Conservation (phyloP, 2,113 vertebrate species). For the Pelmatolapia mariae region DNA sequence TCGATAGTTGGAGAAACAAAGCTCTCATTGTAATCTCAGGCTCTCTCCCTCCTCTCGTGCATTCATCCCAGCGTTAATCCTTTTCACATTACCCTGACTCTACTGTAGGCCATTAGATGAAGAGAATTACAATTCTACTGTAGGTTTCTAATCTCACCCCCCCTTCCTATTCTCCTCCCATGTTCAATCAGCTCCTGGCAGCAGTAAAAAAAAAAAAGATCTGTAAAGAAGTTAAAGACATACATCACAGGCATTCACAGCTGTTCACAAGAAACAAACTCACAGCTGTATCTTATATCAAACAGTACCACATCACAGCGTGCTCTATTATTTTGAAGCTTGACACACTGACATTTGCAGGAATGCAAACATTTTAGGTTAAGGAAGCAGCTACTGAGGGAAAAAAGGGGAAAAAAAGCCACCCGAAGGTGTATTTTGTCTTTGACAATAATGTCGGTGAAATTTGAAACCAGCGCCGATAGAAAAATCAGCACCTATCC, state of each 20-base stretch:
- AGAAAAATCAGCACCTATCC: not conserved
- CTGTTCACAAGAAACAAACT: not conserved
- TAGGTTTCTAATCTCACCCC: constrained; percentile 50
- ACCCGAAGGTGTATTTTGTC: not conserved
- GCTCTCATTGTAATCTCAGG: constrained; percentile 59
- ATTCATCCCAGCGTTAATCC: constrained; percentile 63
- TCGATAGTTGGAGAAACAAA: constrained; percentile 62
- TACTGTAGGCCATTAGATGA: constrained; percentile 56
- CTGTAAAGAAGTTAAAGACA: not conserved
- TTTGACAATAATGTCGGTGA: not conserved
- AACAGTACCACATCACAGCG: not conserved
- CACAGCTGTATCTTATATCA: not conserved
- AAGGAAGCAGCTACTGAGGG: not conserved
- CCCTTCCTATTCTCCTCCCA: not conserved
- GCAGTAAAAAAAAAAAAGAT: not conserved
- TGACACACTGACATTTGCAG: not conserved
- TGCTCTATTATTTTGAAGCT: not conserved
- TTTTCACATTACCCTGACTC: constrained; percentile 57
- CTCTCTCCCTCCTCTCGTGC: constrained; percentile 30
- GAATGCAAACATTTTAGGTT: not conserved
- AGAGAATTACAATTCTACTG: constrained; percentile 45
- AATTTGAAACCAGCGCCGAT: not conserved
- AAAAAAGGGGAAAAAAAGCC: not conserved
- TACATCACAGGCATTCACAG: not conserved
- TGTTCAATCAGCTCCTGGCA: constrained; percentile 40